Percentiles rank a stretch among this genome's conserved stretches.
Conservation (phyloP, 2,888 invertebrate genomes). For the Machimus rusticus region DNA sequence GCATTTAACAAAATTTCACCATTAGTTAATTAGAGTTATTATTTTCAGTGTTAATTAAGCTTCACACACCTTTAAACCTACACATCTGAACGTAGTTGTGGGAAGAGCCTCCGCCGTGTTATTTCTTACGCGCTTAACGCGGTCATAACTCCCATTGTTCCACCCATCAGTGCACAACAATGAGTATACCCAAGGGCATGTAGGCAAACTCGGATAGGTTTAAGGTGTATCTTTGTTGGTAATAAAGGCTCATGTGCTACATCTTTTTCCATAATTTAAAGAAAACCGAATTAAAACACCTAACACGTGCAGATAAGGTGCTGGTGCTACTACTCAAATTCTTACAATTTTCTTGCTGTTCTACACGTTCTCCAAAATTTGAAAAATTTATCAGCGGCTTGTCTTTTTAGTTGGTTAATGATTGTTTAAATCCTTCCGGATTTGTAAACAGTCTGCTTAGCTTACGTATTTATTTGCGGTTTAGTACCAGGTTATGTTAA, state of each 20-base stretch:
- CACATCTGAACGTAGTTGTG: not conserved
- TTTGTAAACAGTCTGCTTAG: too few species aligned
- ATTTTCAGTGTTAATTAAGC: slow-evolving; percentile 48
- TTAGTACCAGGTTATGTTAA: too few species aligned
- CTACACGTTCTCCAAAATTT: not conserved
- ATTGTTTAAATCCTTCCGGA: too few species aligned
- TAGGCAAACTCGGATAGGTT: slow-evolving; percentile 5
- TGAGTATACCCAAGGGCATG: not conserved
- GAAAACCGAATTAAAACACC: slow-evolving; percentile 1
- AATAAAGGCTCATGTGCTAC: not conserved
- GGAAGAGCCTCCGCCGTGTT: not conserved
- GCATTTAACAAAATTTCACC: slow-evolving; percentile 49
- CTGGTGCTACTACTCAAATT: not conserved
- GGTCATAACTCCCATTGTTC: not conserved
- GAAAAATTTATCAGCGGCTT: too few species aligned
- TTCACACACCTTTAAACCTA: slow-evolving; percentile 45
- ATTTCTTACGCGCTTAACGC: not conserved
- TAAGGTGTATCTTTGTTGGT: not conserved
- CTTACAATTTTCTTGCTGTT: not conserved
- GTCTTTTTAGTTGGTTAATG: too few species aligned
- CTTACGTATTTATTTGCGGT: too few species aligned
- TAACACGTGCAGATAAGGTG: not conserved
- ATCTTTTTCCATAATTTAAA: slow-evolving; percentile 21
- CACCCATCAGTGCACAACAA: not conserved
- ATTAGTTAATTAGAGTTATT: slow-evolving; percentile 50